Evolutionary conservation across 2,797 vertebrate genomes (phyloP), one percentile per base, ranked within the genome.

Genomic region (Sebastes matsubarae): DNA sequence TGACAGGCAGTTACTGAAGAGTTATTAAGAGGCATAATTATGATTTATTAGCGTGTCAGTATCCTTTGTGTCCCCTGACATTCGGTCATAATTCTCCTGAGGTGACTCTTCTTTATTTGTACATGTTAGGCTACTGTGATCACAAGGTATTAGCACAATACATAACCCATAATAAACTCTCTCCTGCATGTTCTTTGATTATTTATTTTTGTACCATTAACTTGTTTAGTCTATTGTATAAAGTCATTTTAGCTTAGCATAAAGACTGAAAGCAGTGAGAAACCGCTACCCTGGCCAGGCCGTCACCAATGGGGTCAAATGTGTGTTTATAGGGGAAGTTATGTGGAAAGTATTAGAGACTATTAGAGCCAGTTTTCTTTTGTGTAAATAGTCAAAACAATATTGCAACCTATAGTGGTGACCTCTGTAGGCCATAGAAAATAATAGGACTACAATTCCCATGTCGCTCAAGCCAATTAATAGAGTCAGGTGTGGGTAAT

Each of bases 31-130:
- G 30, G 2, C 12, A 57, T 64, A 36, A 64, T 75, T 36, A 4
- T 81, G 66, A 86, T 86, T 80, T 74, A 82, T 69, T 77, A 68
- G 34, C 6, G 10, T 24, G 68, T 67, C 64, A 29, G 42, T 79
- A 75, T 4, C 81, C 67, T 55, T 29, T 78, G 65, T 77, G 73
- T 85, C 79, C 77, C 54, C 72, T 81, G 75, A 60, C 65, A 34
- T 76, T 61, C 8, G 25, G 46, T 65, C 66, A 65, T 38, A 24
- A 54, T 67, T 29, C 58, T 74, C 55, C 77, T 71, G 11, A 83
- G 29, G 72, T 84, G 65, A 87, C 77, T 61, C 11, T 22, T 60
- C 34, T 69, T 78, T 87, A 75, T 84, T 87, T 79, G 70, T 68
- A 67, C 30, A 38, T 36, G 68, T 22, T 63, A 58, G 4, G 25